Base-by-base conservation (phyloP, 2,797 vertebrate species). In the Takifugu rubripes region DNA sequence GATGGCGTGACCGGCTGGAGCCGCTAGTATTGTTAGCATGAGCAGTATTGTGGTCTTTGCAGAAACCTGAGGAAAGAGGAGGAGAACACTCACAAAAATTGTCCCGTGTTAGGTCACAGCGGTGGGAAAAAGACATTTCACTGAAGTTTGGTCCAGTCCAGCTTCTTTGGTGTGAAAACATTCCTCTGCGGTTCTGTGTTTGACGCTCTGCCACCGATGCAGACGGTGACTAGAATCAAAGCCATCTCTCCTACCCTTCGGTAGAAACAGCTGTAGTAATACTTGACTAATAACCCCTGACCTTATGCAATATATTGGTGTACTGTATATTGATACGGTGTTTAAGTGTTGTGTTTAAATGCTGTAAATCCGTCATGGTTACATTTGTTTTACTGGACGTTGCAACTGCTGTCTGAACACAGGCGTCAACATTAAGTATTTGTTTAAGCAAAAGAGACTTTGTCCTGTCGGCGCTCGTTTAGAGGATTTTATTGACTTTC, bases 251-350 rank as follows among this genome's bases (percentile, higher is more conserved):
- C 80, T 76, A 63, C 65, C 61, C 49, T 60, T 48, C n/a, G 63
- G 84, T 70, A 79, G 79, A 78, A 68, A 75, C 73, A 61, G 54
- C 75, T 81, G 55, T 84, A 75, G 76, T 77, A 24, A 84, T 79
- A 84, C 83, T 81, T 84, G 78, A 86, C 45, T 45, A 56, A 46
- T 49, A 48, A 58, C 21, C 7, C 10, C 21, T 10, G 54, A 69
- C 72, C 52, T 86, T 90, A 88, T 89, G 89, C 87, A 89, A 89
- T 81, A 81, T 78, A 69, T 67, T 40, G 11, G 21, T 76, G 76
- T 77, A 25, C 16, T 46, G 44, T 70, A 43, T 57, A 48, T 14
- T 24, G 45, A 72, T 21, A n/a, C 54, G 25, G 54, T 70, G 64
- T 81, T 11, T 68, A 51, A 61, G 64, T 68, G 72, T 68, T 55